Evolutionary conservation across 2,113 vertebrate genomes (phyloP), one percentile per base, ranked within the genome.

Genomic region (Cyrtonyx montezumae): DNA sequence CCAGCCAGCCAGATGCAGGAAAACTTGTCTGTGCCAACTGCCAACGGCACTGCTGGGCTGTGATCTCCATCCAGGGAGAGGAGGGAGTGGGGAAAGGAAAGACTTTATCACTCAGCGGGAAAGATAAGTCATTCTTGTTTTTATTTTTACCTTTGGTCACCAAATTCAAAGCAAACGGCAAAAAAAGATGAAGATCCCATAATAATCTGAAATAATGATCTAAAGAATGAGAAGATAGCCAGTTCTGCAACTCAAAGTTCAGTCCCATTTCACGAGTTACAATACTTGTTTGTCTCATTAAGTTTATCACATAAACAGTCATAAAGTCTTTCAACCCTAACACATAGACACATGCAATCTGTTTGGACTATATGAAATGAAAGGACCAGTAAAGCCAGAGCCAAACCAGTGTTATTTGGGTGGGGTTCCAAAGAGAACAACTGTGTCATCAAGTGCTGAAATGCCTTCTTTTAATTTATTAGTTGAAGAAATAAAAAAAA

Each of bases 1-100:
- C 78, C 94, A 96, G 78, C 1, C 0, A 82, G 88, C 88, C 91
- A 95, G 92, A 95, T 94, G 95, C 87, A 94, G 94, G 94, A 97
- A 96, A 94, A 85, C 22, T 6, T 25, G 79, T 67, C 61, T 46
- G 18, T 0, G 56, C 86, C 92, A 96, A 58, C 16, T 53, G 80
- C 95, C 1, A 0, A 78, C 93, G 90, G 94, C 92, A 84, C 79
- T 86, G 63, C 40, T 0, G 3, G 70, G 53, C 88, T 95, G 59
- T 89, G 91, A 97, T 94, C 91, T 80, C 81, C 53, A 28, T 88
- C 95, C 90, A 96, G 78, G 53, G 43, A 49, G 65, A 25, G 59
- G 63, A n/a, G 59, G 76, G 32, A 62, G 10, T 62, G 84, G 63
- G 45, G 20, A 22, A 75, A 88, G 36, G 84, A 91, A 81, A 28